These are phyloP conservation scores for Austrolebias charrua DNA, from an alignment of 2,797 vertebrate genomes.

Conservation along the genomic window DNA sequence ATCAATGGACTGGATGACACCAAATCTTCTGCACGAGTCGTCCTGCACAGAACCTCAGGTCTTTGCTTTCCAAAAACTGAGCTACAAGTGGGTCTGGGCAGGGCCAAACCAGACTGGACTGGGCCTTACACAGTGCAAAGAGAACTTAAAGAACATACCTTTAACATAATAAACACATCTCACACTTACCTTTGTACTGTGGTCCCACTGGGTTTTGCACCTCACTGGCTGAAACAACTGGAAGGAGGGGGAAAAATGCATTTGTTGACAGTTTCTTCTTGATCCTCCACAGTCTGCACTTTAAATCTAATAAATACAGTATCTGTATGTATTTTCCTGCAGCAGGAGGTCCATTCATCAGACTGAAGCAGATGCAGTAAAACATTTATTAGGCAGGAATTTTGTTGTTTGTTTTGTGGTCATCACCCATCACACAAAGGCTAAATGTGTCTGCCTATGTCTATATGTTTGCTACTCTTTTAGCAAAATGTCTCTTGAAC, in stretches of 20 bases:
- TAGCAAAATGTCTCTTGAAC: too few species aligned
- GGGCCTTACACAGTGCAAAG: too few species aligned
- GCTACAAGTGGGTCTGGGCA: too few species aligned
- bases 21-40: too few species aligned
- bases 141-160: too few species aligned
- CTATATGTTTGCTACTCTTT: too few species aligned
- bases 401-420: background rate
- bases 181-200: constrained; percentile 67
- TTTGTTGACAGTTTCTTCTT: constrained; percentile 78
- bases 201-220: constrained; percentile 18
- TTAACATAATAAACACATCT: constrained; percentile 2
- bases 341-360: constrained; percentile 70
- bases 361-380: constrained; percentile 13
- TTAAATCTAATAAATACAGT: constrained; percentile 76
- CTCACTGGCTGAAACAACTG: constrained; percentile 59
- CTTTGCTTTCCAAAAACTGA: too few species aligned
- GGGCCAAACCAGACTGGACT: too few species aligned
- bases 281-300: constrained; percentile 68
- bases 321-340: background rate
- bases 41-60: too few species aligned
- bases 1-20: too few species aligned
- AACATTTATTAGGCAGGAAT: constrained; percentile 2
- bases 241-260: constrained; percentile 47
- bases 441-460: too few species aligned
- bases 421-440: background rate